Evolutionary conservation across 2,797 vertebrate species (phyloP).

Genomic region (Sciurus vulgaris): DNA sequence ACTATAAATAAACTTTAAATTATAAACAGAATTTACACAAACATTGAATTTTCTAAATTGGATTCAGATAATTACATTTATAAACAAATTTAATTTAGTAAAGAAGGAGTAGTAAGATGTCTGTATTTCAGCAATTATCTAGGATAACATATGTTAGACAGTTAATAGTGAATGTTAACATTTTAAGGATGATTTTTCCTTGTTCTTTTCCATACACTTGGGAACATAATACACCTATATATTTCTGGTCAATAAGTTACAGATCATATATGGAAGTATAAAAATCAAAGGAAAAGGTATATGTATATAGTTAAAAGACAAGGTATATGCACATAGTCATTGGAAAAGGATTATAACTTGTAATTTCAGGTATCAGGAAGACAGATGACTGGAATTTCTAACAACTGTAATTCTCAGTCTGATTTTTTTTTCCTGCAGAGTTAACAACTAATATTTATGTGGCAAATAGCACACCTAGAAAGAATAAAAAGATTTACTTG

Average conservation of each 20-base stretch:
- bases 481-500: background rate
- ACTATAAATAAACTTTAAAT: background rate
- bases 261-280: background rate
- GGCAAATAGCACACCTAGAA: background rate
- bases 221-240: background rate
- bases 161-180: slow-evolving; percentile 51
- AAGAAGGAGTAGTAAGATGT: slow-evolving; percentile 24
- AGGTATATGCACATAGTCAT: background rate
- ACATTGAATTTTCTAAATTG: background rate
- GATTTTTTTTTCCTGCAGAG: too few species aligned
- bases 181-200: background rate
- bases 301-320: background rate
- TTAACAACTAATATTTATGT: background rate
- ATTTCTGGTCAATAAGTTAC: background rate
- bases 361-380: slow-evolving; percentile 1
- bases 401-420: background rate
- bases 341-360: background rate
- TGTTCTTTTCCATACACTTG: background rate
- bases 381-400: background rate
- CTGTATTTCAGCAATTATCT: slow-evolving; percentile 63
- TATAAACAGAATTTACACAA: background rate
- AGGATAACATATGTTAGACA: background rate
- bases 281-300: background rate
- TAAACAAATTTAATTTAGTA: background rate
- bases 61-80: background rate